Percentiles rank a stretch among this genome's conserved stretches.
These are phyloP conservation scores for Gobiocypris rarus DNA, from an alignment of 2,113 vertebrate genomes.

Conservation along the genomic window DNA sequence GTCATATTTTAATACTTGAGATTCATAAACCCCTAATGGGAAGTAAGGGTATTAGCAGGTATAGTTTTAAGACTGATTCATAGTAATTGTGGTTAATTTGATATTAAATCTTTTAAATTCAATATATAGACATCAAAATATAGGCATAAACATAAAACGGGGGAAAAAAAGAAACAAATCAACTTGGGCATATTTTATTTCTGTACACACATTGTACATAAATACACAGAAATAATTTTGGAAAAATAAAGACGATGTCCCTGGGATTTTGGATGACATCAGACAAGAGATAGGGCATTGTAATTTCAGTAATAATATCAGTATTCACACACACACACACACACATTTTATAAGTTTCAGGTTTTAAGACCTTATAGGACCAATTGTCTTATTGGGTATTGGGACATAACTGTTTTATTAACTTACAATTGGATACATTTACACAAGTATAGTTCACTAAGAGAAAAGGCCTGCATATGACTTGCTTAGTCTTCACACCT, in stretches of 20 bases:
- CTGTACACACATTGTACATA: constrained; percentile 43
- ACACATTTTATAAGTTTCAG: constrained; percentile 9
- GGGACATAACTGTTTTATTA: background rate
- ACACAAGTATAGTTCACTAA: constrained; percentile 8
- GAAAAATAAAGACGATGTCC: constrained; percentile 30
- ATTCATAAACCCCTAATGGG: background rate
- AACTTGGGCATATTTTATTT: constrained; percentile 41
- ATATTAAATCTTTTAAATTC: background rate
- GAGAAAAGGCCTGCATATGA: constrained; percentile 25
- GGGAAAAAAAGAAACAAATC: background rate
- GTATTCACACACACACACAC: constrained; percentile 30
- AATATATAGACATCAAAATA: background rate
- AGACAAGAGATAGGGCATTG: constrained; percentile 8
- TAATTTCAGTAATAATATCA: constrained; percentile 20
- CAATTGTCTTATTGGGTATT: background rate
- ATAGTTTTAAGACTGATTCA: background rate
- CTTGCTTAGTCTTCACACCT: constrained; percentile 6
- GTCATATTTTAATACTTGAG: background rate
- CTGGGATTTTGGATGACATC: constrained; percentile 34
- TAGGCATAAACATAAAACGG: background rate
- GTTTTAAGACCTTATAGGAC: constrained; percentile 3
- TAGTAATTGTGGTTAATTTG: background rate
- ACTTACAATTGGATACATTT: constrained; percentile 31
- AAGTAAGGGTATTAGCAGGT: background rate
- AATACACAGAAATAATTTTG: constrained; percentile 33